Evolutionary conservation across 64 coral and sea anemone species (phyloP).

Genomic region (Exaiptasia diaphana): DNA sequence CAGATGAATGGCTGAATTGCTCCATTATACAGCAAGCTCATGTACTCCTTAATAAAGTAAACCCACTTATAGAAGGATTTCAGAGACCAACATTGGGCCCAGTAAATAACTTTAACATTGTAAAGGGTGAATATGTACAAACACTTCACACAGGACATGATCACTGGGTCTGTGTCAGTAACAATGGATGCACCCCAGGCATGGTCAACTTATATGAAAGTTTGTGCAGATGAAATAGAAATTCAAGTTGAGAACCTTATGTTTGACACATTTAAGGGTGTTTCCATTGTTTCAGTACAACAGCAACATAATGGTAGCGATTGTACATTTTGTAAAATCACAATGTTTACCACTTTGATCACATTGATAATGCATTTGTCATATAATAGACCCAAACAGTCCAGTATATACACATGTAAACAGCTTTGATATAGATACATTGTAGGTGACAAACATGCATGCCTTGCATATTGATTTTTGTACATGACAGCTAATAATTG

Average conservation of each 20-base stretch:
- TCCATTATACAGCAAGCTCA: constrained; percentile 1
- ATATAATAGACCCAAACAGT: too few species aligned
- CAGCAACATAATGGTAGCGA: constrained; percentile 36
- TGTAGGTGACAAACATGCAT: too few species aligned
- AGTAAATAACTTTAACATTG: background rate
- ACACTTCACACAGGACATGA: constrained; percentile 8
- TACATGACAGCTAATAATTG: too few species aligned
- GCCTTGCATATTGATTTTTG: too few species aligned
- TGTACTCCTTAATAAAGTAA: background rate
- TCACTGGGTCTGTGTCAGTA: constrained; percentile 34
- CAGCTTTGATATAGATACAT: too few species aligned
- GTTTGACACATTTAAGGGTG: background rate
- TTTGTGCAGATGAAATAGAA: background rate
- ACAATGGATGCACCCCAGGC: background rate
- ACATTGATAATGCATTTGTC: too few species aligned
- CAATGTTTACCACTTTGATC: background rate
- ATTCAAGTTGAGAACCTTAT: constrained; percentile 7
- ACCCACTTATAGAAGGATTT: background rate
- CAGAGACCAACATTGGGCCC: background rate
- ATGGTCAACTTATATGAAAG: constrained; percentile 43
- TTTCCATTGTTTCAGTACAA: constrained; percentile 5
- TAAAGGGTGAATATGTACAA: constrained; percentile 27
- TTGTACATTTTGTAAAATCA: too few species aligned
- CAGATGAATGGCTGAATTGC: constrained; percentile 27
- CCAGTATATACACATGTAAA: too few species aligned